phyloP scores from a whole-genome alignment of 2,888 invertebrate species.

The Pecten maximus region DNA sequence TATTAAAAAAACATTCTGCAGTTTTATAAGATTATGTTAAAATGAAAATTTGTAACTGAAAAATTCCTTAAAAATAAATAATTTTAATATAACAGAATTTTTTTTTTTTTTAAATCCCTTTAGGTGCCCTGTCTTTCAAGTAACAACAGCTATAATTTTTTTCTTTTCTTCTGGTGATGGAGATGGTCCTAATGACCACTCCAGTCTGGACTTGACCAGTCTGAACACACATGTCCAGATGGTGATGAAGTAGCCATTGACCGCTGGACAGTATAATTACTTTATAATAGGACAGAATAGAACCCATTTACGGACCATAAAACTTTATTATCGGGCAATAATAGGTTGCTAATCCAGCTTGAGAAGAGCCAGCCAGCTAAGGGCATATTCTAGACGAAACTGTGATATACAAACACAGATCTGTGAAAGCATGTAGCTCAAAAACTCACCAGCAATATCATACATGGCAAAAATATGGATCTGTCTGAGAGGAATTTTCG shows the following conservation, averaged over 20 bases:
- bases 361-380: background rate
- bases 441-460: background rate
- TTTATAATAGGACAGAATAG: slow-evolving; percentile 1
- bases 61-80: no score
- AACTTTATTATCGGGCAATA: background rate
- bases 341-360: background rate
- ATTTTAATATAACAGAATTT: no score
- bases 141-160: background rate
- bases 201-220: background rate
- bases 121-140: background rate
- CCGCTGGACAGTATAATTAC: background rate
- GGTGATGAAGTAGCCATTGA: slow-evolving; percentile 15
- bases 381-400: background rate
- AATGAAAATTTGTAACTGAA: no score
- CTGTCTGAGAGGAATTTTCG: background rate
- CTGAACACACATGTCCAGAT: background rate
- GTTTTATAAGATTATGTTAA: no score
- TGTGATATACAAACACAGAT: background rate
- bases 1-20: no score
- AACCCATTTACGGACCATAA: slow-evolving; percentile 12
- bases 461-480: slow-evolving; percentile 18
- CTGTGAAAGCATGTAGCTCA: background rate
- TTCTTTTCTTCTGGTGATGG: background rate
- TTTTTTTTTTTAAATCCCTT: background rate
- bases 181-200: background rate